phyloP scores from a whole-genome alignment of 1,140 invertebrate genomes.

The Batillaria attramentaria region DNA sequence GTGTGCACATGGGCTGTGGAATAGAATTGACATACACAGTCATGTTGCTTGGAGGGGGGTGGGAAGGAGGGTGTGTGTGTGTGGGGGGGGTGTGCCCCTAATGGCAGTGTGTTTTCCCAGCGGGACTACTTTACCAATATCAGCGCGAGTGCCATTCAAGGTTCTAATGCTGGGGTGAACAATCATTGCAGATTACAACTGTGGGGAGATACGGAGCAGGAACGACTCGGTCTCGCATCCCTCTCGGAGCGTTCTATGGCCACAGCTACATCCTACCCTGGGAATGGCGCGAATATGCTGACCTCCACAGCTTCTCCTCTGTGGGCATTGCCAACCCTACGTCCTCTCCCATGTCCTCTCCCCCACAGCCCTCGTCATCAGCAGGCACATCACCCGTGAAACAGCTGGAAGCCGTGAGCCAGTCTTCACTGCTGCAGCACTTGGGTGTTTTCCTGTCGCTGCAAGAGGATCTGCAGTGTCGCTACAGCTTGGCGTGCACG shows the following conservation, averaged over 20 bases:
- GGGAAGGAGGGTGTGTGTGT: too few relatives aligned
- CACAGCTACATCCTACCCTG: slow-evolving; percentile 85
- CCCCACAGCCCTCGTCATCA: background rate
- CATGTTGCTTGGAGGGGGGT: too few relatives aligned
- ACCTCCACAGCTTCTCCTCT: slow-evolving; percentile 15
- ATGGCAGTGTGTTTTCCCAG: too few relatives aligned
- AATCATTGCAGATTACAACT: slow-evolving; percentile 74
- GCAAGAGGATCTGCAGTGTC: slow-evolving; percentile 85
- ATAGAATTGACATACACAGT: too few relatives aligned
- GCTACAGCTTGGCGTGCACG: slow-evolving; percentile 86
- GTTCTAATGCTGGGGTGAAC: too few relatives aligned
- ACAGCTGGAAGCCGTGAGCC: slow-evolving; percentile 75
- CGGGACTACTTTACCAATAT: too few relatives aligned
- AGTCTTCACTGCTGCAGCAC: slow-evolving; percentile 62
- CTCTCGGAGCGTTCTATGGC: slow-evolving; percentile 92
- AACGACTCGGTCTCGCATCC: slow-evolving; percentile 89
- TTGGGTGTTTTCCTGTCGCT: slow-evolving; percentile 72
- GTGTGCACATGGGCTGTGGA: too few relatives aligned
- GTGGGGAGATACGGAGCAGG: slow-evolving; percentile 93
- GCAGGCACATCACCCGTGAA: slow-evolving; percentile 23
- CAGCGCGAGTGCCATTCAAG: too few relatives aligned
- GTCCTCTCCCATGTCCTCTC: background rate
- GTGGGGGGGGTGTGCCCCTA: too few relatives aligned
- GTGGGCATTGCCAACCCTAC: background rate
- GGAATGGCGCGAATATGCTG: slow-evolving; percentile 70